phyloP scores from a whole-genome alignment of 2,888 invertebrate genomes.

The Lacanobia oleracea region DNA sequence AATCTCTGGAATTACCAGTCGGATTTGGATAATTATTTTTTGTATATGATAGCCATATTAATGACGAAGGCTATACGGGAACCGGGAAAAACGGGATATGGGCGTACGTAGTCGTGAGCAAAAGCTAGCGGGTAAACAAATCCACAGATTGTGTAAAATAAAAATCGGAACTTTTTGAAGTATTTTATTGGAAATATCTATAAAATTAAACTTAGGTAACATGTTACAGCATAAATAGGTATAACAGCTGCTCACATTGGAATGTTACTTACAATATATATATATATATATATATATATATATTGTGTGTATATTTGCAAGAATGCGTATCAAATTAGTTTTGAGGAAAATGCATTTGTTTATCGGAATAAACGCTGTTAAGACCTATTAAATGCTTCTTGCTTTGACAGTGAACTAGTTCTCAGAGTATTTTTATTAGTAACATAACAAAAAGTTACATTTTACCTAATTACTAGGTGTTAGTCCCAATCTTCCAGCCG shows the following conservation, averaged over 20 bases:
- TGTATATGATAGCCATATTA: too few relatives aligned
- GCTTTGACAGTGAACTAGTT: neutral
- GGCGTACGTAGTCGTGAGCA: too few relatives aligned
- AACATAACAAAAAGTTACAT: conserved; percentile 11
- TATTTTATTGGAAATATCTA: conserved; percentile 41
- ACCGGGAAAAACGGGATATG: too few relatives aligned
- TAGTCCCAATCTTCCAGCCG: conserved; percentile 64
- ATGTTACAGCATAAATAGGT: conserved; percentile 27
- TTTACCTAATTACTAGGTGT: neutral
- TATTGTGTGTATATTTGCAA: neutral
- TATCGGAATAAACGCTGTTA: neutral
- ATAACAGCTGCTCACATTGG: neutral
- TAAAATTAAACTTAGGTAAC: conserved; percentile 29
- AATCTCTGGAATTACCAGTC: too few relatives aligned
- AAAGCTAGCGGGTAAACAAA: too few relatives aligned
- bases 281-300: too few relatives aligned
- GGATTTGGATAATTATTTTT: too few relatives aligned
- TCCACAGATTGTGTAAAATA: neutral
- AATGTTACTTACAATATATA: neutral
- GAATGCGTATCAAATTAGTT: conserved; percentile 2
- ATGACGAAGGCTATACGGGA: too few relatives aligned
- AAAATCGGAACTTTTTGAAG: conserved; percentile 24
- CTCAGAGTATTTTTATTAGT: neutral
- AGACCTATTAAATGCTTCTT: neutral
- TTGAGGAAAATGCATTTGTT: neutral